Conservation (phyloP, 2,113 vertebrate species). For the Numenius arquata region DNA sequence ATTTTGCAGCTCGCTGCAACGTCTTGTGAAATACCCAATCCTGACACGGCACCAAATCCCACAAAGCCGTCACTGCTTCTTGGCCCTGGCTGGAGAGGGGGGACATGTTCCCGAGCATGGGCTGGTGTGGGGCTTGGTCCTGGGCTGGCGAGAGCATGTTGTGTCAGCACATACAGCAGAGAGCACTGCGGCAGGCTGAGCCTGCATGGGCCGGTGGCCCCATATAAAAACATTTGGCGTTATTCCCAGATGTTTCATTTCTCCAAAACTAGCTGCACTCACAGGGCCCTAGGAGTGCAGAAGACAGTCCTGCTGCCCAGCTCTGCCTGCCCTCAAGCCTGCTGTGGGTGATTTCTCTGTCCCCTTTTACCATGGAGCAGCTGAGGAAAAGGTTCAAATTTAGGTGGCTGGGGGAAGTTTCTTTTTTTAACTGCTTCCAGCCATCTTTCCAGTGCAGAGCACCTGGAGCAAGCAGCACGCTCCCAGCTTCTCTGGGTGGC, state of each 20-base stretch:
- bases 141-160: not conserved
- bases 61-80: not conserved
- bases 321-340: not conserved
- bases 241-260: slow-evolving; percentile 21
- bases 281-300: not conserved
- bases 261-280: not conserved
- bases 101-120: fast-evolving
- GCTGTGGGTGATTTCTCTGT: not conserved
- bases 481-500: not conserved
- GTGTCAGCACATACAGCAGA: fast-evolving
- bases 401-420: not conserved
- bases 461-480: not conserved
- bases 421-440: not conserved
- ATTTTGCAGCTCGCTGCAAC: not conserved
- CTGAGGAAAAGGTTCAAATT: fast-evolving
- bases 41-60: not conserved
- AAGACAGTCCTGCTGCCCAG: not conserved
- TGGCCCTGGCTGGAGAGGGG: not conserved
- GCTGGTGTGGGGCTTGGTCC: not conserved
- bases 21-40: not conserved
- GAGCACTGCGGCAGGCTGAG: not conserved
- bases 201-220: not conserved
- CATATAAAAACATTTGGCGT: not conserved
- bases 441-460: not conserved
- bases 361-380: not conserved